phyloP scores from a whole-genome alignment of 2,113 vertebrate species.

The Cryptotis parvus region DNA sequence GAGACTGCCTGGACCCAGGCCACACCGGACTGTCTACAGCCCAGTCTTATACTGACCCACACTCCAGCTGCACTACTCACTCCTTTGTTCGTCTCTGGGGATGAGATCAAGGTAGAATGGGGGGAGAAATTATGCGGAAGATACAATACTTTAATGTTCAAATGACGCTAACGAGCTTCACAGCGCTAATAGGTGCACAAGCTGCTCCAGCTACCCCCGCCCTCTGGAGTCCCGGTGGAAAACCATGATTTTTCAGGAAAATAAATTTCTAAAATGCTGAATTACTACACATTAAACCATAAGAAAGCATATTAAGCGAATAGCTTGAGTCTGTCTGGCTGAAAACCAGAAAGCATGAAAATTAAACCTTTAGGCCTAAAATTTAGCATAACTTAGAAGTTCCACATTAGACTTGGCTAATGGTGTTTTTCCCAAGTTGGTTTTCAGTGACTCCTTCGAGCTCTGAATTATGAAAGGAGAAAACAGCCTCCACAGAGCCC shows the following conservation, averaged over 20 bases:
- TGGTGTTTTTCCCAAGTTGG: conserved; percentile 32
- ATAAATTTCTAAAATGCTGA: conserved; percentile 66
- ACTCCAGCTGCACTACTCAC: background rate
- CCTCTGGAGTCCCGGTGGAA: background rate
- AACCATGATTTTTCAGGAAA: conserved; percentile 61
- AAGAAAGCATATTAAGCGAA: conserved; percentile 72
- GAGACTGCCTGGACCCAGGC: too few species aligned
- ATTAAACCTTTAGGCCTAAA: conserved; percentile 79
- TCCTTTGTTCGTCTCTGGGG: background rate
- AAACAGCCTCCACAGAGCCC: conserved; percentile 57
- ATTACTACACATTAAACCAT: conserved; percentile 75
- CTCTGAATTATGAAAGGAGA: conserved; percentile 47
- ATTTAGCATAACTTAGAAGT: conserved; percentile 79
- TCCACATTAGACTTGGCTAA: conserved; percentile 47
- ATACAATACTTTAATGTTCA: background rate
- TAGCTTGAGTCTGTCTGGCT: conserved; percentile 66
- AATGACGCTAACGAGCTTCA: background rate
- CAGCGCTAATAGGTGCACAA: background rate
- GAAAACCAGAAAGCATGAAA: conserved; percentile 74
- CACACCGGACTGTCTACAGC: too few species aligned
- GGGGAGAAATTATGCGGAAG: background rate
- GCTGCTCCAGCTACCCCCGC: background rate
- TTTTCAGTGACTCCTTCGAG: conserved; percentile 63
- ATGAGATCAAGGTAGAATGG: background rate
- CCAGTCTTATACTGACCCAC: background rate